These are phyloP conservation scores for Esox niger DNA, from an alignment of 2,113 vertebrate genomes.

Conservation along the genomic window DNA sequence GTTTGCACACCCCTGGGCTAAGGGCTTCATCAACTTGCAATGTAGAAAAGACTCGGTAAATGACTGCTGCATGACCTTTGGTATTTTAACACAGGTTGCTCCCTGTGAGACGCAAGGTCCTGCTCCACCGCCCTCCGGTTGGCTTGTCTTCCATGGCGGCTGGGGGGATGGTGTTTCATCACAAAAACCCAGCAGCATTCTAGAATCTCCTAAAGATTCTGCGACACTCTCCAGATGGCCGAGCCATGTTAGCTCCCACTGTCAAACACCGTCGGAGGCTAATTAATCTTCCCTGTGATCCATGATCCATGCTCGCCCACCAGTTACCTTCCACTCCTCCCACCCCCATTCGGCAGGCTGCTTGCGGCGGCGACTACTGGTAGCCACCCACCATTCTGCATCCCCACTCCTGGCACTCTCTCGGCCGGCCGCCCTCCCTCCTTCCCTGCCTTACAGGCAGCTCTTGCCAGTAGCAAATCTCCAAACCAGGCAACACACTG, in stretches of 20 bases:
- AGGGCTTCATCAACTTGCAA: no score
- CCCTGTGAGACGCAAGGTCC: no score
- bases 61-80: no score
- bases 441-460: conserved; percentile 24
- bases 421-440: conserved; percentile 14
- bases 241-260: conserved; percentile 55
- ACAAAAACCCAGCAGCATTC: conserved; percentile 15
- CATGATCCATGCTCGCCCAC: not conserved
- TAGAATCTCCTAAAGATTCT: conserved; percentile 26
- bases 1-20: no score
- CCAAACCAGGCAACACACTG: conserved; percentile 2
- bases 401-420: conserved; percentile 17
- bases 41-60: no score
- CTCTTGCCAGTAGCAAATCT: not conserved
- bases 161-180: conserved; percentile 14
- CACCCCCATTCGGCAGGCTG: not conserved
- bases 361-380: conserved; percentile 25
- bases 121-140: conserved; percentile 11
- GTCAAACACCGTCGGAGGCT: conserved; percentile 67
- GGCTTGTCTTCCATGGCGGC: not conserved
- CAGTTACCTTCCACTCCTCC: no score
- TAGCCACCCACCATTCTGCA: conserved; percentile 28
- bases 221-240: conserved; percentile 65
- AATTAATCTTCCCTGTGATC: conserved; percentile 54
- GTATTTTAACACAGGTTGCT: no score